Conservation (phyloP, 2,888 invertebrate genomes). For the Galeruca laticollis region DNA sequence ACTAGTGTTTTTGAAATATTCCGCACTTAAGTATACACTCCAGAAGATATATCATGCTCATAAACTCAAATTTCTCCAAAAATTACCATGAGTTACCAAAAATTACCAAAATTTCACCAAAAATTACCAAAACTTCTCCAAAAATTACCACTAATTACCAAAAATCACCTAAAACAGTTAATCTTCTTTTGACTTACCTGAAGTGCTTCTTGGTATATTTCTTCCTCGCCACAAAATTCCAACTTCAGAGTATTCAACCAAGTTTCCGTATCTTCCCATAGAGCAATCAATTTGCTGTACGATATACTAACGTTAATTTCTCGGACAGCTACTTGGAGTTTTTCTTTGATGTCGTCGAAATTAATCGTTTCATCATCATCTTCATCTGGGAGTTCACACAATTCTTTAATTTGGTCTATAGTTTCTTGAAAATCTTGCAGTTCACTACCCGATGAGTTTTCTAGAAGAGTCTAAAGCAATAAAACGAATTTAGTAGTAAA, state of each 20-base stretch:
- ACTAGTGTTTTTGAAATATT: too few relatives aligned
- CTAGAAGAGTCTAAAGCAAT: conserved; percentile 67
- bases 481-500: background rate
- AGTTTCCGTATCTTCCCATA: conserved; percentile 64
- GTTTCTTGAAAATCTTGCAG: conserved; percentile 80
- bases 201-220: conserved; percentile 78
- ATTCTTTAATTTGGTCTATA: conserved; percentile 81
- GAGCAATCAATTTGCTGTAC: conserved; percentile 59
- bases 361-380: conserved; percentile 71
- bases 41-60: too few relatives aligned
- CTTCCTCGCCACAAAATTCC: conserved; percentile 58
- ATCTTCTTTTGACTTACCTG: conserved; percentile 59
- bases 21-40: too few relatives aligned
- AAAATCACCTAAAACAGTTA: background rate
- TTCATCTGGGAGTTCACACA: conserved; percentile 80
- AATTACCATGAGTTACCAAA: too few relatives aligned
- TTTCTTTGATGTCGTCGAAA: conserved; percentile 69
- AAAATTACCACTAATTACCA: too few relatives aligned
- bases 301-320: conserved; percentile 72
- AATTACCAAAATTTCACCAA: too few relatives aligned
- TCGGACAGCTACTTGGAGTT: conserved; percentile 71
- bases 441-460: conserved; percentile 70
- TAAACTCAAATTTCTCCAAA: too few relatives aligned
- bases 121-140: too few relatives aligned
- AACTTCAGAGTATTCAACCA: conserved; percentile 63